phyloP scores from a whole-genome alignment of 2,113 vertebrate species.

The Phylloscopus whistleri region DNA sequence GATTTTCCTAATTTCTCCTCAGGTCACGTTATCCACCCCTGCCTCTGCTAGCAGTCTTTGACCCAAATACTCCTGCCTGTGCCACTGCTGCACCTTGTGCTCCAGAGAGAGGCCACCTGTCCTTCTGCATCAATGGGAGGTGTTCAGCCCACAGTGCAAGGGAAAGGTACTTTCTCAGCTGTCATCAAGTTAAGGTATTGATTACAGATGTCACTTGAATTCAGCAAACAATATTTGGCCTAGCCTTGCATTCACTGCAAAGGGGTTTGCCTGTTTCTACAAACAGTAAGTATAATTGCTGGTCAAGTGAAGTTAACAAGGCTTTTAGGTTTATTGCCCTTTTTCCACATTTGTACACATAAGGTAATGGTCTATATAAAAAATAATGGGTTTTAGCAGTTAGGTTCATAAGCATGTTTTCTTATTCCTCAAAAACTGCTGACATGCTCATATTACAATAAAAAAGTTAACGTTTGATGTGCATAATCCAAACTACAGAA shows the following conservation, averaged over 20 bases:
- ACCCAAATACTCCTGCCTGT: background rate
- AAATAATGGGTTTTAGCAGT: background rate
- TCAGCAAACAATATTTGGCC: background rate
- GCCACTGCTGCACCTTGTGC: background rate
- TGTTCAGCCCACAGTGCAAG: background rate
- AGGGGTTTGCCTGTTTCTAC: background rate
- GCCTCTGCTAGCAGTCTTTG: background rate
- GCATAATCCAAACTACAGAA: background rate
- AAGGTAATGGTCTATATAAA: background rate
- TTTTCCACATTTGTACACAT: background rate
- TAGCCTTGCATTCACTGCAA: background rate
- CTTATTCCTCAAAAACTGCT: background rate
- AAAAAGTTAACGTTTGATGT: background rate
- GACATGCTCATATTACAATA: background rate
- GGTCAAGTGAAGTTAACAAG: background rate
- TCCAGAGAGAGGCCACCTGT: background rate
- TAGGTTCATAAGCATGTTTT: background rate
- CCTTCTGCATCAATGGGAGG: accelerated
- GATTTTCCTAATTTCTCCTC: background rate
- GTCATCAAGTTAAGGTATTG: background rate
- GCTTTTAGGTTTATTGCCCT: background rate
- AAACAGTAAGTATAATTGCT: background rate
- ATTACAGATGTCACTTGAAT: background rate
- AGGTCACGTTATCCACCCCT: background rate
- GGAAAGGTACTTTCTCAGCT: background rate